These are phyloP conservation scores for Myoxocephalus aenaeus DNA, from an alignment of 2,797 vertebrate genomes.

Conservation along the genomic window DNA sequence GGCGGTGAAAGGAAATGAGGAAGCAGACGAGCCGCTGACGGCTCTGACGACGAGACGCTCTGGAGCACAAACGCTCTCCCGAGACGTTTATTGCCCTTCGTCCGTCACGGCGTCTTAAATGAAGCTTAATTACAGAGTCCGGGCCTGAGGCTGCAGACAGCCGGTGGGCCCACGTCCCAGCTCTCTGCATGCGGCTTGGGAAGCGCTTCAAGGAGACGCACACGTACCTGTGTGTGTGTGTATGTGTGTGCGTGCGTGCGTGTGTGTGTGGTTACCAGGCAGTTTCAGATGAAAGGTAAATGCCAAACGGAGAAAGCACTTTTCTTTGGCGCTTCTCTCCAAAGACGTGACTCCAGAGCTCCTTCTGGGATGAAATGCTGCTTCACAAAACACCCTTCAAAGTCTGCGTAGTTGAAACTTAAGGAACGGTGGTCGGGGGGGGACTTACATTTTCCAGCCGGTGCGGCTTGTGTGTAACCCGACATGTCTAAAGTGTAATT, in stretches of 20 bases:
- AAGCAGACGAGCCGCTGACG: constrained; percentile 60
- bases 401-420: constrained; percentile 61
- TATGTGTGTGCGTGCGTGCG: neutral
- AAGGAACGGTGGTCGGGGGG: constrained; percentile 15
- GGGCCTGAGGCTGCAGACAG: constrained; percentile 46
- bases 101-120: constrained; percentile 58
- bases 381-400: constrained; percentile 63
- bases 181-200: constrained; percentile 7
- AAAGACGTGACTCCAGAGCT: constrained; percentile 43
- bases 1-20: constrained; percentile 62
- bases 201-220: neutral
- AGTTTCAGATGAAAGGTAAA: constrained; percentile 30
- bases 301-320: constrained; percentile 64
- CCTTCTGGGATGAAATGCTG: constrained; percentile 54
- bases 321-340: constrained; percentile 41
- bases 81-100: constrained; percentile 24
- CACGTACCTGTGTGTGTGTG: constrained; percentile 38
- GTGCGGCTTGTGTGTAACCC: constrained; percentile 51
- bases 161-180: constrained; percentile 31
- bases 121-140: constrained; percentile 60
- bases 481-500: constrained; percentile 58
- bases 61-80: constrained; percentile 40
- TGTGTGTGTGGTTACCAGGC: constrained; percentile 4
- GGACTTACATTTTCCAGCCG: constrained; percentile 62
- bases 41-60: constrained; percentile 51